phyloP scores from a whole-genome alignment of 2,888 invertebrate species.

The Monochamus alternatus region DNA sequence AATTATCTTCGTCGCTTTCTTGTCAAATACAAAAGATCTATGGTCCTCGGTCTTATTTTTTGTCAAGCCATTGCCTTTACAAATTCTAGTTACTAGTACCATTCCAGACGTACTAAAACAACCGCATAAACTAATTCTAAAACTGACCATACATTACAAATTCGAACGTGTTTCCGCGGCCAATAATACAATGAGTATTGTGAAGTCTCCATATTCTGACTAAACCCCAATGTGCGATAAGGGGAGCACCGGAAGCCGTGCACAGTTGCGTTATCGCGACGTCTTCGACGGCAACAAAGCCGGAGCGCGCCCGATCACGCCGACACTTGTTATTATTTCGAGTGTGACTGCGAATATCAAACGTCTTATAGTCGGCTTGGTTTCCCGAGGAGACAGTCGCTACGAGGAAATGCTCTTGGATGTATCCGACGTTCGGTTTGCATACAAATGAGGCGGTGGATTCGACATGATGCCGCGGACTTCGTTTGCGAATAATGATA shows the following conservation, averaged over 20 bases:
- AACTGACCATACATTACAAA: too few species aligned
- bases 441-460: slow-evolving; percentile 32
- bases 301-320: not conserved
- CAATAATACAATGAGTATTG: too few species aligned
- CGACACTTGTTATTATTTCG: slow-evolving; percentile 25
- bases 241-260: not conserved
- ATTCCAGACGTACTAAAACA: too few species aligned
- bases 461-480: slow-evolving; percentile 22
- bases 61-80: too few species aligned
- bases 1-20: too few species aligned
- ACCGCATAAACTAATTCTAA: too few species aligned
- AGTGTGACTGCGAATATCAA: slow-evolving; percentile 15
- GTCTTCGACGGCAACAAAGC: not conserved
- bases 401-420: slow-evolving; percentile 20
- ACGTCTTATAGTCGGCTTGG: slow-evolving; percentile 16
- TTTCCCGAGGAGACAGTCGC: slow-evolving; percentile 16
- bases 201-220: too few species aligned
- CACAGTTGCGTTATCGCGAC: too few species aligned
- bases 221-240: not conserved
- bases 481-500: slow-evolving; percentile 23
- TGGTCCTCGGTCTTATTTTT: too few species aligned
- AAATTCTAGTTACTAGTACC: too few species aligned
- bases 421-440: slow-evolving; percentile 10
- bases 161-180: too few species aligned
- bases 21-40: too few species aligned